A percentile compares a stretch with the other conserved stretches of the same genome.
phyloP scores from a whole-genome alignment of 2,797 vertebrate species.

The Anguilla pacifica region DNA sequence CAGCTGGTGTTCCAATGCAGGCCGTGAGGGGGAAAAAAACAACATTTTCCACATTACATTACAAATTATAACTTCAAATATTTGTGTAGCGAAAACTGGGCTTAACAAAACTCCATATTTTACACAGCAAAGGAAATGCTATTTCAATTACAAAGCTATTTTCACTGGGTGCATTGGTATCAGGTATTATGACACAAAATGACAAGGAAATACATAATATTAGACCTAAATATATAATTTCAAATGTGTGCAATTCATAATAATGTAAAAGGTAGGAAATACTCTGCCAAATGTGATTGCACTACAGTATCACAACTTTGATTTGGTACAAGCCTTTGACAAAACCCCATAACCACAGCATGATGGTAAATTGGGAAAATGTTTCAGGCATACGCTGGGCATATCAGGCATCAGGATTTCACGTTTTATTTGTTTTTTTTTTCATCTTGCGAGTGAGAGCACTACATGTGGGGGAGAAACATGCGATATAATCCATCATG shows the following conservation, averaged over 20 bases:
- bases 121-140: neutral
- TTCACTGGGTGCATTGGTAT: neutral
- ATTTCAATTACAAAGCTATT: neutral
- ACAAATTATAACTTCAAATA: neutral
- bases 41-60: neutral
- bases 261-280: neutral
- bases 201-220: neutral
- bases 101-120: neutral
- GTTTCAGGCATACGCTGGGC: neutral
- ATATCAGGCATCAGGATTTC: neutral
- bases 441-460: neutral
- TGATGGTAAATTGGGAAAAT: neutral
- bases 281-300: neutral
- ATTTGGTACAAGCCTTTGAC: neutral
- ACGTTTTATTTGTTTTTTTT: neutral
- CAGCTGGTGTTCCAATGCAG: constrained; percentile 23
- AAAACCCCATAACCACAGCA: neutral
- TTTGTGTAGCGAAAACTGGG: neutral
- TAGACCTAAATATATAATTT: neutral
- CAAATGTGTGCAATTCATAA: neutral
- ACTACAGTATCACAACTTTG: neutral
- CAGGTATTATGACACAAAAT: constrained; percentile 6
- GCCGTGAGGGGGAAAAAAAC: constrained; percentile 32
- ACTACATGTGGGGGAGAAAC: neutral
- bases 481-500: constrained; percentile 18